These are phyloP conservation scores for Hippocampus zosterae DNA, from an alignment of 2,113 vertebrate genomes.

Conservation along the genomic window DNA sequence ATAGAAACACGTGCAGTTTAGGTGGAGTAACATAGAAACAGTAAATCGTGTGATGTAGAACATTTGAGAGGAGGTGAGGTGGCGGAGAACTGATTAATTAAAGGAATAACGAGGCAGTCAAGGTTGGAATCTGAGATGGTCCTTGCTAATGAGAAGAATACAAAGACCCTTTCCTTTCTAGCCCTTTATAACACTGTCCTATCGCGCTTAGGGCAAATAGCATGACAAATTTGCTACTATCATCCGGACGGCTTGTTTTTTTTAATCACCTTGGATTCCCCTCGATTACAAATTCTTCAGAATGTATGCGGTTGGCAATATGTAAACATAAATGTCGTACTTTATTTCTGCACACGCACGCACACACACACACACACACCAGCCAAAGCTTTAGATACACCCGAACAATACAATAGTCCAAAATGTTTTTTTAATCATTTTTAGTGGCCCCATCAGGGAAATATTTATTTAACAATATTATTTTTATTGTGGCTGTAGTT, in stretches of 20 bases:
- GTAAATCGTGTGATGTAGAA: constrained; percentile 62
- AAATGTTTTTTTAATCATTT: background rate
- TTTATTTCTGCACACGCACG: background rate
- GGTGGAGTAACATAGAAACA: constrained; percentile 43
- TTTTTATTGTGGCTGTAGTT: background rate
- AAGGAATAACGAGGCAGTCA: constrained; percentile 74
- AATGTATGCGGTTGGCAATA: background rate
- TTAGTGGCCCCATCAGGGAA: background rate
- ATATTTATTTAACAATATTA: background rate
- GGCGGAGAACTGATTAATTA: constrained; percentile 78
- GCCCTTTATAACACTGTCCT: constrained; percentile 59
- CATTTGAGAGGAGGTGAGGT: constrained; percentile 62
- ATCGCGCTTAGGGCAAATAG: constrained; percentile 51
- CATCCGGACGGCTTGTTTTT: constrained; percentile 34
- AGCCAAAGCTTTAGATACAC: background rate
- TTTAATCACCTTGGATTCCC: constrained; percentile 47
- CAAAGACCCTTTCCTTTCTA: constrained; percentile 69
- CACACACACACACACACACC: background rate
- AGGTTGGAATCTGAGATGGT: constrained; percentile 69
- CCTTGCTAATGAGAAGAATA: constrained; percentile 74
- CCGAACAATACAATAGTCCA: background rate
- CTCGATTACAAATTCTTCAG: constrained; percentile 13
- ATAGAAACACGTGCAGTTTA: constrained; percentile 49
- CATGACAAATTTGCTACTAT: constrained; percentile 41
- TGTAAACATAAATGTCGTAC: background rate